A percentile compares a stretch with the other conserved stretches of the same genome.
These are phyloP conservation scores for Himalopsyche anomala DNA, from an alignment of 2,888 invertebrate genomes.

Conservation along the genomic window DNA sequence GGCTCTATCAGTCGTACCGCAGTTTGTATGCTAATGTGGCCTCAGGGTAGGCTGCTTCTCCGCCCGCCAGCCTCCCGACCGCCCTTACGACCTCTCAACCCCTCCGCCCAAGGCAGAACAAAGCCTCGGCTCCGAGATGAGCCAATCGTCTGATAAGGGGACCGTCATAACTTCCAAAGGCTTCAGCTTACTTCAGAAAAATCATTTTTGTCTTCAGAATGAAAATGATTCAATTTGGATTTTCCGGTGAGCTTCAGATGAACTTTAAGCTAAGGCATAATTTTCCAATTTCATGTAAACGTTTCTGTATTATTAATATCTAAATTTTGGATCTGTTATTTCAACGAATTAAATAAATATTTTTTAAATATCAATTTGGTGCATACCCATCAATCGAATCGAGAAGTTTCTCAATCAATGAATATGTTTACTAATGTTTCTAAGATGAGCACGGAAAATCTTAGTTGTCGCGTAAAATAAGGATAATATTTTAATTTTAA, in stretches of 20 bases:
- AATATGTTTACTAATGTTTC: too few relatives aligned
- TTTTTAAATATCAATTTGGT: too few relatives aligned
- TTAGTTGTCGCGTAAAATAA: too few relatives aligned
- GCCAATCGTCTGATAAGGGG: slow-evolving; percentile 34
- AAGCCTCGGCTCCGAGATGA: slow-evolving; percentile 26
- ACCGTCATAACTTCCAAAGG: slow-evolving; percentile 34
- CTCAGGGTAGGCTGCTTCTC: slow-evolving; percentile 44
- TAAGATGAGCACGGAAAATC: too few relatives aligned
- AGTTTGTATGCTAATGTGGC: slow-evolving; percentile 65
- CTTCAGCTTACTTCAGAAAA: slow-evolving; percentile 34
- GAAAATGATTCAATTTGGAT: slow-evolving; percentile 30
- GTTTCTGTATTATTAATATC: too few relatives aligned
- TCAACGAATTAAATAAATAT: too few relatives aligned
- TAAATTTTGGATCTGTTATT: too few relatives aligned
- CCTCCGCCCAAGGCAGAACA: slow-evolving; percentile 26
- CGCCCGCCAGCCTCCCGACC: slow-evolving; percentile 36
- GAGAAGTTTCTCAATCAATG: too few relatives aligned
- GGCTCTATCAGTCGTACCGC: slow-evolving; percentile 64
- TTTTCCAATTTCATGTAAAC: not conserved
- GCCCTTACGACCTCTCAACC: slow-evolving; percentile 29
- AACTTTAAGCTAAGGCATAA: slow-evolving; percentile 15
- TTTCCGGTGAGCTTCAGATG: slow-evolving; percentile 8
- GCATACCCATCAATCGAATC: too few relatives aligned
- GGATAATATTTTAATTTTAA: too few relatives aligned
- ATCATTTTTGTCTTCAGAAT: slow-evolving; percentile 34